A percentile compares a stretch with the other conserved stretches of the same genome.
Conservation (phyloP, 2,888 invertebrate species). For the Nomada fabriciana region DNA sequence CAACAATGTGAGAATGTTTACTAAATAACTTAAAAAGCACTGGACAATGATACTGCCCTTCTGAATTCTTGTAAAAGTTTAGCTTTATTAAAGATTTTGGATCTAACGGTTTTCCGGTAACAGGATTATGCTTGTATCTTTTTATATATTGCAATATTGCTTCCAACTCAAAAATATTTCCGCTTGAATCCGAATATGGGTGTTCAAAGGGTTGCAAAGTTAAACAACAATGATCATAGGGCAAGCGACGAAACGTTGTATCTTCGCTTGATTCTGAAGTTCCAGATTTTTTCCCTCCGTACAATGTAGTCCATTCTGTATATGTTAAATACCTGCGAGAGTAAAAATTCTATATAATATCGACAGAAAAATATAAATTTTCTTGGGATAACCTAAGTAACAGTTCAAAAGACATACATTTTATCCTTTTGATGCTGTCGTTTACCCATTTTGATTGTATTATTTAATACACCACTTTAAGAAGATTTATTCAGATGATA, state of each 20-base stretch:
- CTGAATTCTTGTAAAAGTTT: slow-evolving; percentile 94
- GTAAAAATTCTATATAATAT: background rate
- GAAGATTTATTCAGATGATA: background rate
- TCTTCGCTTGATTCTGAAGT: slow-evolving; percentile 90
- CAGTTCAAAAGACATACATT: slow-evolving; percentile 87
- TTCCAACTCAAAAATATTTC: slow-evolving; percentile 96
- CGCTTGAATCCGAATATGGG: slow-evolving; percentile 95
- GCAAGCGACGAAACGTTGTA: slow-evolving; percentile 94
- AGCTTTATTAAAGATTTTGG: slow-evolving; percentile 93
- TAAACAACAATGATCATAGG: slow-evolving; percentile 96
- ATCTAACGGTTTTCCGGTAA: slow-evolving; percentile 95
- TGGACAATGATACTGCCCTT: slow-evolving; percentile 95
- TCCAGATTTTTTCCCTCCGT: slow-evolving; percentile 92
- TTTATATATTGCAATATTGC: slow-evolving; percentile 94
- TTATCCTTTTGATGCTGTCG: slow-evolving; percentile 97
- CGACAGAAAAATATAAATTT: background rate
- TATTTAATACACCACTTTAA: background rate
- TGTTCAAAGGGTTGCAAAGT: slow-evolving; percentile 96
- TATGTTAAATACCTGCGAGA: slow-evolving; percentile 92
- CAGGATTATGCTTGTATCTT: slow-evolving; percentile 96
- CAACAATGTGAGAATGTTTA: slow-evolving; percentile 97
- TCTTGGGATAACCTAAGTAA: slow-evolving; percentile 15
- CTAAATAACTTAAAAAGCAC: slow-evolving; percentile 96
- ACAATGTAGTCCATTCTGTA: slow-evolving; percentile 95
- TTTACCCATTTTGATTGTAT: slow-evolving; percentile 92